Conservation (phyloP, 2,888 invertebrate genomes). For the Punctoribates punctum region DNA sequence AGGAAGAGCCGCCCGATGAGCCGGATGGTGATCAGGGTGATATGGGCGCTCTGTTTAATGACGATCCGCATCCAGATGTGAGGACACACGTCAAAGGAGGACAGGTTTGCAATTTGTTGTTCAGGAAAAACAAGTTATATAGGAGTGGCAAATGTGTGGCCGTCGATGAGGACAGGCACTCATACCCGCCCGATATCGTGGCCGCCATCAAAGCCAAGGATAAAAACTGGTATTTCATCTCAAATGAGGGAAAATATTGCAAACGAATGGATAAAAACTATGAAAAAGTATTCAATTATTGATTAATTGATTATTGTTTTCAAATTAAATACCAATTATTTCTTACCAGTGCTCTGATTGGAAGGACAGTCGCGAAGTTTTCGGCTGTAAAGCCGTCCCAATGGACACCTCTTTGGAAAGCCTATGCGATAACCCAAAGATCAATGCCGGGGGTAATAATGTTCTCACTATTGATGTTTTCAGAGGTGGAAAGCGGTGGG, state of each 20-base stretch:
- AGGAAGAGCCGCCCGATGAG: not conserved
- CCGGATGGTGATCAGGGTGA: constrained; percentile 3
- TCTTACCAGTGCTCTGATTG: constrained; percentile 8
- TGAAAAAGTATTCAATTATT: not conserved
- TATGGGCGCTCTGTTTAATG: not conserved
- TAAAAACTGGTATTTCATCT: not conserved
- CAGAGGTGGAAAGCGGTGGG: constrained; percentile 18
- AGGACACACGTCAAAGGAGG: not conserved
- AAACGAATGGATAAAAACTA: not conserved
- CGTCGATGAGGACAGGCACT: not conserved
- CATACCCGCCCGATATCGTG: constrained; percentile 18
- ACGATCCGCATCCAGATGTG: not conserved
- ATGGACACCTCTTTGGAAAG: not conserved
- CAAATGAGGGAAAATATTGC: constrained; percentile 10
- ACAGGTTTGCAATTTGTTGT: constrained; percentile 13
- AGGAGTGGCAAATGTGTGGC: not conserved
- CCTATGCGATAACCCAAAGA: constrained; percentile 14
- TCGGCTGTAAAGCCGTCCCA: constrained; percentile 1
- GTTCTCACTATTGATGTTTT: not conserved
- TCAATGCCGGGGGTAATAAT: constrained; percentile 24
- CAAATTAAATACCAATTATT: not conserved
- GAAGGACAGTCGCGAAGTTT: not conserved
- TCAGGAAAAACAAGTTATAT: not conserved
- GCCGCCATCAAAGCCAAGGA: not conserved
- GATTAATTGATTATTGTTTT: not conserved